phyloP scores from a whole-genome alignment of 1,140 invertebrate genomes.

The Drosophila nigromelanica region DNA sequence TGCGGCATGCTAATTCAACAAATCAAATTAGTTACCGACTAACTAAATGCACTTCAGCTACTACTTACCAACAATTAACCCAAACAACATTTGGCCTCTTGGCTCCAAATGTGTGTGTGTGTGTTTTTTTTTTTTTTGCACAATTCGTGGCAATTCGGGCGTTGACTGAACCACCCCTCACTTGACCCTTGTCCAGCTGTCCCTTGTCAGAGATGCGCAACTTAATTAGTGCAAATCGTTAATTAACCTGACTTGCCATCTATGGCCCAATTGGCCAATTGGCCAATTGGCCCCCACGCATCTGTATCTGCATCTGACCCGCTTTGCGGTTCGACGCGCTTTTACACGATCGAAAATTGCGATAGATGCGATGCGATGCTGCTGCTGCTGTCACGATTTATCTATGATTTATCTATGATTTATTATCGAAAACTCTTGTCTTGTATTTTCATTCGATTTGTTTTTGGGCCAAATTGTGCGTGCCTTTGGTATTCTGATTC shows the following conservation, averaged over 20 bases:
- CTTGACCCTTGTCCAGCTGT: neutral
- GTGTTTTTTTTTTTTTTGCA: too few relatives aligned
- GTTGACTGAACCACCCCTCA: neutral
- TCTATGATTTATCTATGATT: constrained; percentile 30
- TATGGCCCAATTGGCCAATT: constrained; percentile 73
- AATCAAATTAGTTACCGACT: constrained; percentile 7
- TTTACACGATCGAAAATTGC: constrained; percentile 28
- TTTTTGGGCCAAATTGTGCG: constrained; percentile 13
- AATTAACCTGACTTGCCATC: constrained; percentile 76
- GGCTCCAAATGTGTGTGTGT: constrained; percentile 37
- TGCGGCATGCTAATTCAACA: constrained; percentile 28
- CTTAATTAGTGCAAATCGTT: constrained; percentile 75
- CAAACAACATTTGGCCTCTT: constrained; percentile 9
- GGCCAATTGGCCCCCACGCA: constrained; percentile 74
- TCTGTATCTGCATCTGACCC: constrained; percentile 64
- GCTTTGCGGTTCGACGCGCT: constrained; percentile 35
- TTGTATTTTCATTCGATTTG: neutral
- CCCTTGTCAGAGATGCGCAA: constrained; percentile 19
- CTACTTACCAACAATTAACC: constrained; percentile 20
- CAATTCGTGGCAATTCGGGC: constrained; percentile 9
- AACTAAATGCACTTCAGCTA: constrained; percentile 20
- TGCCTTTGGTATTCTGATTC: constrained; percentile 14
- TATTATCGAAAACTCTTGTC: constrained; percentile 11
- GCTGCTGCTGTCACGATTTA: constrained; percentile 11
- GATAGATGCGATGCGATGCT: constrained; percentile 3